These are phyloP conservation scores for Scelioninae gen. 2 DNA, from an alignment of 2,888 invertebrate species.

Conservation along the genomic window DNA sequence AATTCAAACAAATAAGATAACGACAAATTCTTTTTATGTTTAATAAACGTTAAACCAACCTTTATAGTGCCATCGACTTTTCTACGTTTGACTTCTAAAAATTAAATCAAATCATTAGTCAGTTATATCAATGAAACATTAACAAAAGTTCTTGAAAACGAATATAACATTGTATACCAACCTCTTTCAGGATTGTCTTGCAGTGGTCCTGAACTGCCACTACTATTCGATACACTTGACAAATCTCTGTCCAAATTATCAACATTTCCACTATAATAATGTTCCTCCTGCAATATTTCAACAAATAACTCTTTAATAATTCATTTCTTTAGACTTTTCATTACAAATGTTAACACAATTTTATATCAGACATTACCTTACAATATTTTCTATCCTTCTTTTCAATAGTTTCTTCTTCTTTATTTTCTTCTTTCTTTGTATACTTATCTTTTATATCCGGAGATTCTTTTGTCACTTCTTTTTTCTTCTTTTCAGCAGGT, in stretches of 20 bases:
- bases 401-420: constrained; percentile 75
- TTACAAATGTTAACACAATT: neutral
- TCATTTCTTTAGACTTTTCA: no score
- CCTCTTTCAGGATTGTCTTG: constrained; percentile 77
- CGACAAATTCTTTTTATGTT: neutral
- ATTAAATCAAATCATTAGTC: neutral
- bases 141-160: constrained; percentile 1
- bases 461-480: constrained; percentile 73
- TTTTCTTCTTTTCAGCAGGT: constrained; percentile 71
- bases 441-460: constrained; percentile 76
- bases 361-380: constrained; percentile 64
- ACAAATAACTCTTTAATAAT: neutral
- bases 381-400: constrained; percentile 79
- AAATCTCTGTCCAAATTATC: constrained; percentile 78
- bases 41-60: constrained; percentile 78
- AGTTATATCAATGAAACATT: neutral
- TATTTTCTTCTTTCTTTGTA: constrained; percentile 77
- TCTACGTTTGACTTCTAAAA: constrained; percentile 87
- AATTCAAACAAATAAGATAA: no score
- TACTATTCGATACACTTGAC: constrained; percentile 76
- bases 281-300: constrained; percentile 76
- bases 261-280: constrained; percentile 74
- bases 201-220: constrained; percentile 73
- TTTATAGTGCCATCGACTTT: constrained; percentile 89
- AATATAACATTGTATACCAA: constrained; percentile 6